phyloP scores from a whole-genome alignment of 2,797 vertebrate species.

The Dipus sagitta region DNA sequence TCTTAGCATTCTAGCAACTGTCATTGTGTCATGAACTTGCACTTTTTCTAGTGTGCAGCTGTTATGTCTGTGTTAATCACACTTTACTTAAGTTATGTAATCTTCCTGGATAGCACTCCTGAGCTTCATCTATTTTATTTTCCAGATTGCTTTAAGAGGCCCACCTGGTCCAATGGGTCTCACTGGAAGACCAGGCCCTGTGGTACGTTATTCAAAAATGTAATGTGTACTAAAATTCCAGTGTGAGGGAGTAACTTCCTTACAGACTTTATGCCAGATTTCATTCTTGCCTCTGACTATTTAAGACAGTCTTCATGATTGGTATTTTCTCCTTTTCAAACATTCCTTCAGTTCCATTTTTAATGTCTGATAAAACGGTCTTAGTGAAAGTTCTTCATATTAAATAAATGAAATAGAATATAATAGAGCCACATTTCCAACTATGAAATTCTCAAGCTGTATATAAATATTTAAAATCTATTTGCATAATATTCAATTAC shows the following conservation, averaged over 20 bases:
- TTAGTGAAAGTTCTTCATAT: not conserved
- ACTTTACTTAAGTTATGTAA: not conserved
- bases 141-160: slow-evolving; percentile 97
- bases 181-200: slow-evolving; percentile 98
- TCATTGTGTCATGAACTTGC: not conserved
- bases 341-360: not conserved
- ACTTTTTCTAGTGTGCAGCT: not conserved
- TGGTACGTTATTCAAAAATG: slow-evolving; percentile 91
- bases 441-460: not conserved
- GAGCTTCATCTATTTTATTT: slow-evolving; percentile 68
- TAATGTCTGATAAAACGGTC: slow-evolving; percentile 29
- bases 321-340: not conserved
- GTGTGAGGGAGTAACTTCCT: not conserved
- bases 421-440: not conserved
- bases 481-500: not conserved
- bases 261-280: not conserved
- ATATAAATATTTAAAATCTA: not conserved
- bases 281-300: not conserved
- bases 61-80: not conserved
- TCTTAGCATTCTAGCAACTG: slow-evolving; percentile 14
- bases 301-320: not conserved
- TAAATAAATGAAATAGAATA: not conserved
- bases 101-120: not conserved
- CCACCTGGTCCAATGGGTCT: slow-evolving; percentile 98
- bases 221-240: not conserved